Percentiles rank a stretch among this genome's conserved stretches.
phyloP scores from a whole-genome alignment of 1,140 invertebrate genomes.

The Lanistes nyassanus region DNA sequence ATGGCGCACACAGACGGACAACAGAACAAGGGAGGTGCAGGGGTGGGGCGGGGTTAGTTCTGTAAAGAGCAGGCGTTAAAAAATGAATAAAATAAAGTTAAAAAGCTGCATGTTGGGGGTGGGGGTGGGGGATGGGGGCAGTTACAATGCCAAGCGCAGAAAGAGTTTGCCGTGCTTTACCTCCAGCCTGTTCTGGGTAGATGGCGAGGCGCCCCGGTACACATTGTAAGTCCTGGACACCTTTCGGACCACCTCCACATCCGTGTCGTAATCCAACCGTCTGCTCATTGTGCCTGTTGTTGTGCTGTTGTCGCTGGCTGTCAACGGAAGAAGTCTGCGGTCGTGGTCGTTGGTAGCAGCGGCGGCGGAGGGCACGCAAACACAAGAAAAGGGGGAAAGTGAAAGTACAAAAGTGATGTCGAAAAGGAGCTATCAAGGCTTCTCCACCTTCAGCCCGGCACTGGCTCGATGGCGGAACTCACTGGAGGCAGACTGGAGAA shows the following conservation, averaged over 20 bases:
- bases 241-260: slow-evolving; percentile 34
- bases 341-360: not conserved
- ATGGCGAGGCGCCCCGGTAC: slow-evolving; percentile 59
- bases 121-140: too few relatives aligned
- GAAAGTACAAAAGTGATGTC: slow-evolving; percentile 1
- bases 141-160: too few relatives aligned
- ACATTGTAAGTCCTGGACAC: slow-evolving; percentile 55
- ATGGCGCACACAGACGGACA: too few relatives aligned
- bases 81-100: too few relatives aligned
- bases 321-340: not conserved
- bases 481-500: slow-evolving; percentile 28
- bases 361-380: not conserved
- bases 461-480: slow-evolving; percentile 2
- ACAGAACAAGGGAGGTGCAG: too few relatives aligned
- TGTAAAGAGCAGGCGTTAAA: too few relatives aligned
- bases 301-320: not conserved
- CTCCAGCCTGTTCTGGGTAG: slow-evolving; percentile 61
- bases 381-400: slow-evolving; percentile 3
- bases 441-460: slow-evolving; percentile 14
- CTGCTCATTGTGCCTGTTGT: not conserved
- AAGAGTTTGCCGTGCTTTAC: slow-evolving; percentile 44
- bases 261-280: slow-evolving; percentile 42
- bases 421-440: slow-evolving; percentile 11
- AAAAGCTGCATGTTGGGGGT: too few relatives aligned
- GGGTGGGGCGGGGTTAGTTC: too few relatives aligned